phyloP scores from a whole-genome alignment of 2,113 vertebrate species.

The Picathartes gymnocephalus region DNA sequence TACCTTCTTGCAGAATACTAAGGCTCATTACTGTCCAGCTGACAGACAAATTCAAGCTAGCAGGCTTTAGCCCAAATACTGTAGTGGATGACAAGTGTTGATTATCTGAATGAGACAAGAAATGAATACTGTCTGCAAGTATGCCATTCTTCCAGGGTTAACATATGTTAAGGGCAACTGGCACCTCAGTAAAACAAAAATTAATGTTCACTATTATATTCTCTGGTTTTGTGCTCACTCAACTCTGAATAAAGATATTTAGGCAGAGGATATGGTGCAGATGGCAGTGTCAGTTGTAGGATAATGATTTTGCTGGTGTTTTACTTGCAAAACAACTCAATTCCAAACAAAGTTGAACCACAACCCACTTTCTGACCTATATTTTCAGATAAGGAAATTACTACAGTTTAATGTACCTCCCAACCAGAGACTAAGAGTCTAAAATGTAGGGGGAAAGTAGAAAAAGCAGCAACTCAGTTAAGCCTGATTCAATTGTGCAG shows the following conservation, averaged over 20 bases:
- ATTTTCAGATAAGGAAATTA: neutral
- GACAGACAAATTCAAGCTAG: neutral
- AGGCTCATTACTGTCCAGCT: neutral
- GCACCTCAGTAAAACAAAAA: neutral
- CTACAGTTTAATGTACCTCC: neutral
- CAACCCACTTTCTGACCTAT: neutral
- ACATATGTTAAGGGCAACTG: neutral
- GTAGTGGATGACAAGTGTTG: neutral
- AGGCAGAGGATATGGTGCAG: neutral
- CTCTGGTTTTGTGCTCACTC: neutral
- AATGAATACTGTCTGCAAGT: neutral
- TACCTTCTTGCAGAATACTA: neutral
- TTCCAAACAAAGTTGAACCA: neutral
- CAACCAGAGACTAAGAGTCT: neutral
- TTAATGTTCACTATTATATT: neutral
- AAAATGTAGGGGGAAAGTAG: neutral
- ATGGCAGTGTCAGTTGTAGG: neutral
- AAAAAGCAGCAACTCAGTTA: neutral
- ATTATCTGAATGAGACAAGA: neutral
- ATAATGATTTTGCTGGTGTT: neutral
- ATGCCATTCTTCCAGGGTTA: neutral
- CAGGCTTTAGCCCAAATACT: neutral
- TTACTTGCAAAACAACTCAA: neutral
- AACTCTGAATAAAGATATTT: neutral
- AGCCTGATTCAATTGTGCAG: neutral